Evolutionary conservation across 2,797 vertebrate genomes (phyloP).

Genomic region (Danio aesculapii): DNA sequence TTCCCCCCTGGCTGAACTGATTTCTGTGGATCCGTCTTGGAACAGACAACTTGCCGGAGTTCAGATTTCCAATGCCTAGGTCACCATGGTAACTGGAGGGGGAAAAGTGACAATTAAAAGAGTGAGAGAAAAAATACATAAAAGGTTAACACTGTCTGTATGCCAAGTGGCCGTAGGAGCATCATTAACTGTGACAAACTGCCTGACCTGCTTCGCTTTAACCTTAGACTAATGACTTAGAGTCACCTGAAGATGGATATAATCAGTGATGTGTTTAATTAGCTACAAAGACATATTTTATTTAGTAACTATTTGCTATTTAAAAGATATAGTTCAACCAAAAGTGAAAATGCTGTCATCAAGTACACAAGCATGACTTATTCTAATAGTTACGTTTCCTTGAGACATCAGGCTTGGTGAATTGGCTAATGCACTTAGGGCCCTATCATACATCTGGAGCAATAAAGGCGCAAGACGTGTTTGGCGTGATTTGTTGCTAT

Average conservation of each 20-base stretch:
- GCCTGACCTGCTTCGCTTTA: conserved; percentile 28
- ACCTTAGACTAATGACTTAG: conserved; percentile 68
- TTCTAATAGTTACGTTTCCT: no score
- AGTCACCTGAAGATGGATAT: conserved; percentile 58
- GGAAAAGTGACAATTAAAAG: conserved; percentile 55
- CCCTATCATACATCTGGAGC: no score
- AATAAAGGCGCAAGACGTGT: no score
- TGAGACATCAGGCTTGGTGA: no score
- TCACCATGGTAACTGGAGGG: conserved; percentile 61
- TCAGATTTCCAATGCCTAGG: conserved; percentile 30
- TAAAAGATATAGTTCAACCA: no score
- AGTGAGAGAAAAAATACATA: conserved; percentile 49
- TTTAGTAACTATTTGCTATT: no score
- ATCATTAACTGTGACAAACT: conserved; percentile 60
- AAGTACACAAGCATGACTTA: no score
- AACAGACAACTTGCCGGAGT: conserved; percentile 31
- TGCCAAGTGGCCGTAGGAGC: conserved; percentile 48
- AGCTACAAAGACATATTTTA: no score
- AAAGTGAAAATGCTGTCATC: no score
- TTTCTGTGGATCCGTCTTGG: conserved; percentile 43
- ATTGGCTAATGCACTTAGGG: no score
- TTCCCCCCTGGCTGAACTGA: conserved; percentile 45
- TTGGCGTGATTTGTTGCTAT: no score
- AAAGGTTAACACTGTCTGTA: conserved; percentile 60
- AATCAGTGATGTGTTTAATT: no score